phyloP scores from a whole-genome alignment of 2,888 invertebrate species.

The Chouioia cunea region DNA sequence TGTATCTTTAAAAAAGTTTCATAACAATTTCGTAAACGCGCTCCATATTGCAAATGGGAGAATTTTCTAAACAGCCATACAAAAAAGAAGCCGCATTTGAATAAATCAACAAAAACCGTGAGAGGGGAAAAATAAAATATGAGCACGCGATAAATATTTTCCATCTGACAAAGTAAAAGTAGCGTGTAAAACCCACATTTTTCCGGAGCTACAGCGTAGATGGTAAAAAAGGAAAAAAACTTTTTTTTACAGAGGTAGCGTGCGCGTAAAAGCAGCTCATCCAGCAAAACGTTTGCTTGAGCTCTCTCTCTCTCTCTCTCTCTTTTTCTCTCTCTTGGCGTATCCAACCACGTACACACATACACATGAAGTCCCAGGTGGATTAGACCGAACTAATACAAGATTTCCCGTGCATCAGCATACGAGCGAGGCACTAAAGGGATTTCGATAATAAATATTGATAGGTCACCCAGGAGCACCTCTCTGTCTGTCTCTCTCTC shows the following conservation, averaged over 20 bases:
- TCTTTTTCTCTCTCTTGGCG: neutral
- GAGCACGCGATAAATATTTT: neutral
- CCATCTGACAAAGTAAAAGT: no score
- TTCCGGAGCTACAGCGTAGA: no score
- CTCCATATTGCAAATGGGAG: no score
- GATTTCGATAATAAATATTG: slow-evolving; percentile 59
- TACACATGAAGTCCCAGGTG: slow-evolving; percentile 24
- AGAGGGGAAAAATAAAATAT: neutral
- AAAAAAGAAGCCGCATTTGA: no score
- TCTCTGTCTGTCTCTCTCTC: slow-evolving; percentile 27
- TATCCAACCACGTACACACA: no score
- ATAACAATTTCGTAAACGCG: no score
- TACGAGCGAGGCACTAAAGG: slow-evolving; percentile 48
- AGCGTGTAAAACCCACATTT: no score
- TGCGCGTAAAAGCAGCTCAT: slow-evolving; percentile 28
- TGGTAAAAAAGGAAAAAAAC: neutral
- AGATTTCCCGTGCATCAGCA: slow-evolving; percentile 42
- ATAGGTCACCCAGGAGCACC: slow-evolving; percentile 54
- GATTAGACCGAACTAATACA: slow-evolving; percentile 43
- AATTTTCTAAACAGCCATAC: no score
- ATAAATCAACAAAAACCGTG: no score
- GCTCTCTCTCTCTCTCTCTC: neutral
- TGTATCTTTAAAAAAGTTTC: no score
- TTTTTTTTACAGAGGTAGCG: neutral
- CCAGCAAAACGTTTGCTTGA: slow-evolving; percentile 29